Base-by-base conservation (phyloP, 2,113 vertebrate genomes). In the Grammomys surdaster region DNA sequence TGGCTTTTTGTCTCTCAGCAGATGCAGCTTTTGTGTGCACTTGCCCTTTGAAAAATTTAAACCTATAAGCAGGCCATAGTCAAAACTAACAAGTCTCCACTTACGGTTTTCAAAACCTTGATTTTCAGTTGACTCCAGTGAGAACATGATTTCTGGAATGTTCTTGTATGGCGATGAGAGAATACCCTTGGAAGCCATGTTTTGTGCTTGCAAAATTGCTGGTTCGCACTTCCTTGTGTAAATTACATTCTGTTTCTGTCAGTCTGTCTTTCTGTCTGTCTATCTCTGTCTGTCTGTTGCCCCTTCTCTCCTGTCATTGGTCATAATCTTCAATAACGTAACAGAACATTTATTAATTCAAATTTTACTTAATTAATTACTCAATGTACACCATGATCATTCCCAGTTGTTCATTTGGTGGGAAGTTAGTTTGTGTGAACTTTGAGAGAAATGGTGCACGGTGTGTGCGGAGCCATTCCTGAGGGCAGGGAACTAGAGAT, bases 181-280 rank as follows among this genome's bases (percentile, higher is more conserved):
- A 70, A 90, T 91, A 78, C 81, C 12, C 73, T 95, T 95, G 73
- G 60, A 93, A 94, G 60, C 92, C 82, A 93, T 43, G 80, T 97
- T 95, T 87, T 72, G 54, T 96, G 46, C 54, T 70, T 46, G 46
- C 91, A 90, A 92, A 96, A 89, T 92, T 8, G 11, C 82, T 93
- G 67, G n/a, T 58, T 93, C 73, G 51, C 20, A 17, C 88, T 96
- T 96, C 1, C 31, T 87, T 87, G 43, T 33, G 16, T 22, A 67
- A 51, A 10, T 69, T 69, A 48, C 36, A 51, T 51, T 40, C 3
- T 58, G 22, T 63, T 3, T 63, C 11, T 60, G 11, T 82, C 51
- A 56, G 8, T 36, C 33, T 81, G 12, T 82, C 9, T 85, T 16
- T 17, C 31, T 76, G 1, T 46, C 3, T 48, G 12, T 77, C 19